Percentiles rank a stretch among this genome's conserved stretches.
These are phyloP conservation scores for Acanthis flammea DNA, from an alignment of 2,797 vertebrate species.

Conservation along the genomic window DNA sequence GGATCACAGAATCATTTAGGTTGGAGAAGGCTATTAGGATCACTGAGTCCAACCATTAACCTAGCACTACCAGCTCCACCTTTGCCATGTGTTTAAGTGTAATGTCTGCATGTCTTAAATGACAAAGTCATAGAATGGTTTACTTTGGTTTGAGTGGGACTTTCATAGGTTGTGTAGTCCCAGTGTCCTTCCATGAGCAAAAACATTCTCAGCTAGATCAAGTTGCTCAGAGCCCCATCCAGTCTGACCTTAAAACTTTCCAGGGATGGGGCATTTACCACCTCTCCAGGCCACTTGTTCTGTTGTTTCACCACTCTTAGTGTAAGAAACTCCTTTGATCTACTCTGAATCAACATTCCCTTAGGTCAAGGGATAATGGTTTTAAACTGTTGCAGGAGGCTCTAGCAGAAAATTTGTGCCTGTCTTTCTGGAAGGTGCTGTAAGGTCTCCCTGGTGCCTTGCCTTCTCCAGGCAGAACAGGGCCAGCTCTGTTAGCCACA, in stretches of 20 bases:
- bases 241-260: neutral
- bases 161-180: neutral
- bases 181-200: neutral
- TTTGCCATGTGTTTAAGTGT: neutral
- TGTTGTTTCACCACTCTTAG: neutral
- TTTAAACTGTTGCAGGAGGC: neutral
- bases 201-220: neutral
- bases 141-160: neutral
- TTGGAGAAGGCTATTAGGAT: neutral
- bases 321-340: neutral
- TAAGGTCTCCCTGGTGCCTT: neutral
- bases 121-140: neutral
- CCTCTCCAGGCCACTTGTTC: neutral
- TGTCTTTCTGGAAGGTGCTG: neutral
- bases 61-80: neutral
- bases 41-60: neutral
- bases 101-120: neutral
- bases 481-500: too few species aligned
- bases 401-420: neutral
- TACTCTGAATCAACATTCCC: neutral
- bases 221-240: neutral
- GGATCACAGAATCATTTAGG: neutral
- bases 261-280: neutral
- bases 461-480: neutral
- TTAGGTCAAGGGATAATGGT: neutral